phyloP scores from a whole-genome alignment of 2,113 vertebrate species.

The Grallaria varia region DNA sequence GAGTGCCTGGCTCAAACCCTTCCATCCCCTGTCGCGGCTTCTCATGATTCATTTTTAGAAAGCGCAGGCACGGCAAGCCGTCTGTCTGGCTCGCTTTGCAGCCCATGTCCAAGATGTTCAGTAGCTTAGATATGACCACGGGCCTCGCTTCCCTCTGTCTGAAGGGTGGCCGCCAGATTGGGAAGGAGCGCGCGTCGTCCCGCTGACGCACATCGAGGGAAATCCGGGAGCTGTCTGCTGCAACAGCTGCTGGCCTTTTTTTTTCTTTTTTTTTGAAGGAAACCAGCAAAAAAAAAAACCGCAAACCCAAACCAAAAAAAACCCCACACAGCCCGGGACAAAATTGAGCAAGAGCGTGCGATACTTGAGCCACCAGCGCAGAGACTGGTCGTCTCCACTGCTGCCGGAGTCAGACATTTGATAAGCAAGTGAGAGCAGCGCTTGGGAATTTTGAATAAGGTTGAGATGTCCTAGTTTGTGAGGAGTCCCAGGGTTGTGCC shows the following conservation, averaged over 20 bases:
- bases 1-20: not conserved
- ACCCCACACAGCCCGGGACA: not conserved
- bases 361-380: not conserved
- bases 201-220: constrained; percentile 54
- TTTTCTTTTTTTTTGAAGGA: not conserved
- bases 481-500: not conserved
- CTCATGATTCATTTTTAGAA: constrained; percentile 57
- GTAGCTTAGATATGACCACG: constrained; percentile 51
- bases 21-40: not conserved
- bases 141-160: constrained; percentile 40
- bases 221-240: constrained; percentile 62
- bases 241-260: constrained; percentile 32
- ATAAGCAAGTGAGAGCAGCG: constrained; percentile 22
- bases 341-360: not conserved
- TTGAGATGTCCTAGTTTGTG: not conserved
- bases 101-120: constrained; percentile 29
- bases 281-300: not conserved
- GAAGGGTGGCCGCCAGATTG: constrained; percentile 55
- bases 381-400: not conserved
- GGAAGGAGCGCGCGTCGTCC: constrained; percentile 18
- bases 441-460: not conserved
- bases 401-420: not conserved
- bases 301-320: no score
- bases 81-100: constrained; percentile 38
- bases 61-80: constrained; percentile 4